Percentiles rank a stretch among this genome's conserved stretches.
phyloP scores from a whole-genome alignment of 2,113 vertebrate genomes.

The Mus musculus region DNA sequence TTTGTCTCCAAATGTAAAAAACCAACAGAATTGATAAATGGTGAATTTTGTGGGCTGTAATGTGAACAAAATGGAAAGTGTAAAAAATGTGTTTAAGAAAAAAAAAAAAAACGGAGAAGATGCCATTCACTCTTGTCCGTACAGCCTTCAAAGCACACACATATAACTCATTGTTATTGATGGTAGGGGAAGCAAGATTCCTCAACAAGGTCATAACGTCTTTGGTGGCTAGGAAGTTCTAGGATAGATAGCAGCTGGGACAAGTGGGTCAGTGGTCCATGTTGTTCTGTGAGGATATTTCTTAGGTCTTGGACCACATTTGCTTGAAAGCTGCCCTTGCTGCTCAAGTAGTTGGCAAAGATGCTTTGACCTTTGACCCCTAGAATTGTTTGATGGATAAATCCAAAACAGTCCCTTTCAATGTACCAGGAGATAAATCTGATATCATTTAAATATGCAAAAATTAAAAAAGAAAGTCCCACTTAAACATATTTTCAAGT shows the following conservation, averaged over 20 bases:
- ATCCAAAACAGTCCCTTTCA: slow-evolving; percentile 34
- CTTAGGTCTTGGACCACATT: slow-evolving; percentile 17
- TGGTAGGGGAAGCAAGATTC: not conserved
- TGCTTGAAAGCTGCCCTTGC: not conserved
- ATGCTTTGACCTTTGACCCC: not conserved
- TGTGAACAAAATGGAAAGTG: not conserved
- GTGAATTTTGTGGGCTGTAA: not conserved
- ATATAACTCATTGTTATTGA: no score
- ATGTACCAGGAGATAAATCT: slow-evolving; percentile 42
- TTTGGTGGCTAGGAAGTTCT: not conserved
- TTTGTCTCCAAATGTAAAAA: not conserved
- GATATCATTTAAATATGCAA: slow-evolving; percentile 69
- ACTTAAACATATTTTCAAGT: slow-evolving; percentile 67
- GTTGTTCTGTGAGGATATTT: not conserved
- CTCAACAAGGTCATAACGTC: not conserved
- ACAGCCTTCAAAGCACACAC: not conserved
- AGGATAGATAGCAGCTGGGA: not conserved
- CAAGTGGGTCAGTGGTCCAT: not conserved
- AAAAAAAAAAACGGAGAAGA: not conserved
- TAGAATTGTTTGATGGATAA: not conserved
- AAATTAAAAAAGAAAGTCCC: slow-evolving; percentile 48
- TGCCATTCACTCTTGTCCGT: not conserved
- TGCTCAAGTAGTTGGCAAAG: slow-evolving; percentile 43
- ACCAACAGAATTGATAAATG: not conserved
- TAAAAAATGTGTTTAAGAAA: not conserved